A percentile compares a stretch with the other conserved stretches of the same genome.
These are phyloP conservation scores for Syndactyla subalaris DNA, from an alignment of 2,797 vertebrate species.

Conservation along the genomic window DNA sequence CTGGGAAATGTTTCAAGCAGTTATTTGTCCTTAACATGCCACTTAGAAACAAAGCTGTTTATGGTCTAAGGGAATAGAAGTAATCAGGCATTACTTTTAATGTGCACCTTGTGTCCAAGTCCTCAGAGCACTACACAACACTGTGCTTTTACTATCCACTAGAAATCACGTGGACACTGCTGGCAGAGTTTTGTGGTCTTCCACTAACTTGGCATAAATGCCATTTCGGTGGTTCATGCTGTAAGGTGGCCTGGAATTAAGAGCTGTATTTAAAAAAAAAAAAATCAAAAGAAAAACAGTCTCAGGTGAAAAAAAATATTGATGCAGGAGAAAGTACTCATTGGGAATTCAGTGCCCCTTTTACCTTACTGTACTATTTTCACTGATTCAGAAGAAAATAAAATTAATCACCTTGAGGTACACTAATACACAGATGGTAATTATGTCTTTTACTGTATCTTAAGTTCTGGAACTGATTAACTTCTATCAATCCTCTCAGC, in stretches of 20 bases:
- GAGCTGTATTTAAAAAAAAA: background rate
- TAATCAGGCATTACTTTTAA: background rate
- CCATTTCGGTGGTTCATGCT: background rate
- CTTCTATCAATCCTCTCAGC: slow-evolving; percentile 32
- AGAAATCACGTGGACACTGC: background rate
- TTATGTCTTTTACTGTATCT: slow-evolving; percentile 39
- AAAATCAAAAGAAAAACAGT: background rate
- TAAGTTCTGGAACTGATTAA: slow-evolving; percentile 41
- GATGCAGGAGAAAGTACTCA: background rate
- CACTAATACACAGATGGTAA: slow-evolving; percentile 32
- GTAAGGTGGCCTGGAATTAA: background rate
- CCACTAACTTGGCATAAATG: background rate
- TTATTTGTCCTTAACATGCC: background rate
- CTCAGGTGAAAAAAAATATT: background rate
- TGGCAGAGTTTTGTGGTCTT: background rate
- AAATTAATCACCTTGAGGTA: slow-evolving; percentile 14
- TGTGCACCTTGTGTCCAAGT: accelerated
- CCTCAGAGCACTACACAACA: background rate
- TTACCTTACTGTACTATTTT: slow-evolving; percentile 13
- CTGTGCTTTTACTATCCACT: background rate
- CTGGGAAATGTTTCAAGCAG: background rate
- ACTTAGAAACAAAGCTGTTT: background rate
- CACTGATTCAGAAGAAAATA: slow-evolving; percentile 8
- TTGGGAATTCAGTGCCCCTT: background rate
- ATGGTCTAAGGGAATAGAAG: background rate